A percentile compares a stretch with the other conserved stretches of the same genome.
Conservation (phyloP, 1,140 invertebrate genomes). For the Drosophila nigromelanica region DNA sequence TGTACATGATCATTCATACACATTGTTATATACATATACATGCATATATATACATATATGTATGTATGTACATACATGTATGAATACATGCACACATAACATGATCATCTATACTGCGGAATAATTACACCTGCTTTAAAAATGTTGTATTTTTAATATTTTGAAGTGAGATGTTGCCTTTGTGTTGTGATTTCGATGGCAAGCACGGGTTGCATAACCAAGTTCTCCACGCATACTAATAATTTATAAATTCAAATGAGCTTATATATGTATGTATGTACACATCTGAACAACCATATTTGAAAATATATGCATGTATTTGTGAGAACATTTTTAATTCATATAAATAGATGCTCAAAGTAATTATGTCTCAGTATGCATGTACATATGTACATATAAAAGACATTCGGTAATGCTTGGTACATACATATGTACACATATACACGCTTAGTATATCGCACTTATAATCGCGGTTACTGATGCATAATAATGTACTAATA, state of each 20-base stretch:
- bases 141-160: conserved; percentile 17
- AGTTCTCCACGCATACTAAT: conserved; percentile 1
- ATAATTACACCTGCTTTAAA: conserved; percentile 12
- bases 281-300: too few relatives aligned
- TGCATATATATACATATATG: conserved; percentile 7
- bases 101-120: background rate
- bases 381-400: background rate
- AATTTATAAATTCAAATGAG: background rate
- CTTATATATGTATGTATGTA: background rate
- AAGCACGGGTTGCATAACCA: conserved; percentile 15
- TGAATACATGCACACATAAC: background rate
- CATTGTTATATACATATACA: conserved; percentile 31
- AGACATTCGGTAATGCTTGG: too few relatives aligned
- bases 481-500: background rate
- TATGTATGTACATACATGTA: conserved; percentile 13
- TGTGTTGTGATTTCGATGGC: conserved; percentile 15
- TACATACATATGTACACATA: background rate
- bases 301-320: too few relatives aligned
- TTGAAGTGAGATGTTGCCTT: background rate
- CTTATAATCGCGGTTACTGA: conserved; percentile 6
- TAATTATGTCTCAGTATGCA: too few relatives aligned
- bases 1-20: background rate
- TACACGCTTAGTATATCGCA: background rate
- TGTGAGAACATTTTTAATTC: too few relatives aligned
- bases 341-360: too few relatives aligned